Conservation (phyloP, 2,113 vertebrate genomes). For the western clawed frog (Xenopus tropicalis) region UCB_Xtro_10.0 CM004443.2:76839501-76840000, state of each 20-base stretch:
- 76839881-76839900: constrained; percentile 44
- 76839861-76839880: constrained; percentile 45
- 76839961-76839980: constrained; percentile 39
- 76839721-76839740: background rate
- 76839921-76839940: constrained; percentile 38
- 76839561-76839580: no score
- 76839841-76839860: constrained; percentile 46
- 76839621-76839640: no score
- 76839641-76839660: no score
- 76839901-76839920: constrained; percentile 40
- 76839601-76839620: no score
- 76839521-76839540: no score
- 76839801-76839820: constrained; percentile 34
- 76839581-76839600: no score
- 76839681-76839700: no score
- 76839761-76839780: background rate
- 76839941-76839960: constrained; percentile 43
- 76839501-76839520: no score
- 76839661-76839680: no score
- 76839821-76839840: constrained; percentile 41
- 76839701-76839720: no score
- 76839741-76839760: constrained; percentile 21
- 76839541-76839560: no score
- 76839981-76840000: constrained; percentile 38
- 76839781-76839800: constrained; percentile 17